These are phyloP conservation scores for Drosophila picticornis DNA, from an alignment of 2,888 invertebrate species.

Conservation along the genomic window DNA sequence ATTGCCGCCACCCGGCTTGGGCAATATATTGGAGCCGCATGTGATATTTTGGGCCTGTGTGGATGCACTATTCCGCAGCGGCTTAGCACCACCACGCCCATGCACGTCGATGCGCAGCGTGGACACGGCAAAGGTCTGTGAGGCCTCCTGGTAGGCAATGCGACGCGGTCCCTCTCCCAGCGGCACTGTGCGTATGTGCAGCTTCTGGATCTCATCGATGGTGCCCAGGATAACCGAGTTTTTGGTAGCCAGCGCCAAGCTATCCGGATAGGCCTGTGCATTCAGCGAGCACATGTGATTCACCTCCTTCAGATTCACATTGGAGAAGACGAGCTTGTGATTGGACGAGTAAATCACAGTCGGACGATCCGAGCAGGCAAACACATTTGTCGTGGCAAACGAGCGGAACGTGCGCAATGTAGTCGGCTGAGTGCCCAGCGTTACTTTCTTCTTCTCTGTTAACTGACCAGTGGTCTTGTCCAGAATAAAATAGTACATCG, in stretches of 20 bases:
- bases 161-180: slow-evolving; percentile 97
- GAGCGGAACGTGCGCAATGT: slow-evolving; percentile 95
- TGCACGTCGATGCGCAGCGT: slow-evolving; percentile 95
- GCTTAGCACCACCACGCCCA: slow-evolving; percentile 90
- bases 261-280: slow-evolving; percentile 97
- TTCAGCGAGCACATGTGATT: slow-evolving; percentile 99
- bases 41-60: slow-evolving; percentile 90
- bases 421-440: slow-evolving; percentile 98
- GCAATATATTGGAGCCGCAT: slow-evolving; percentile 87
- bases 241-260: slow-evolving; percentile 86
- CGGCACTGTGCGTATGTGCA: slow-evolving; percentile 98
- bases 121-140: slow-evolving; percentile 97
- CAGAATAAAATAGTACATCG: slow-evolving; percentile 97
- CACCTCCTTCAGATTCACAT: slow-evolving; percentile 97
- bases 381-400: slow-evolving; percentile 96
- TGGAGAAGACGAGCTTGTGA: slow-evolving; percentile 99
- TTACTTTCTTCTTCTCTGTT: slow-evolving; percentile 96
- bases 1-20: slow-evolving; percentile 85
- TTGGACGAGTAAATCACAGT: slow-evolving; percentile 99
- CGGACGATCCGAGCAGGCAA: slow-evolving; percentile 99
- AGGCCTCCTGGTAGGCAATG: slow-evolving; percentile 97
- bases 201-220: slow-evolving; percentile 99
- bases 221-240: slow-evolving; percentile 93
- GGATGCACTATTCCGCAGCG: slow-evolving; percentile 90
- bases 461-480: slow-evolving; percentile 91